Base-by-base conservation (phyloP, 2,797 vertebrate species). In the Pitangus sulphuratus region DNA sequence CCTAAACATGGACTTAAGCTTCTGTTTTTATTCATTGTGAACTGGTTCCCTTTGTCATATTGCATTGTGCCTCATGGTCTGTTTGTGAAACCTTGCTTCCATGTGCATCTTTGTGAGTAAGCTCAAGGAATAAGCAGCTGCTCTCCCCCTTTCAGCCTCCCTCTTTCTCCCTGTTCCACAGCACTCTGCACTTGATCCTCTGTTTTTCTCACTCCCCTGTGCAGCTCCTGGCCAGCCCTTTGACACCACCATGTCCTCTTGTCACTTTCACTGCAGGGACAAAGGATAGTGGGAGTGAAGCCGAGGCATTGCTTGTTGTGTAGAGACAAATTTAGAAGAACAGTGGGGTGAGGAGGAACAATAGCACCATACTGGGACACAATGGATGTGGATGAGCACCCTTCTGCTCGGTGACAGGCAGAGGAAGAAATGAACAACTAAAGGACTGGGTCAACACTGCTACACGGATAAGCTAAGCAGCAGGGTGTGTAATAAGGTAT, bases 271-370 rank as follows among this genome's bases (percentile, higher is more conserved):
- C 20, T 33, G 24, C 74, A 82, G 62, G 61, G 50, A 20, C n/a
- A 39, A 82, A 74, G 33, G 57, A 56, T 17, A 12, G 53, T 60
- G 40, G 50, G 58, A 82, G 54, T 31, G 37, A 84, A 65, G 21
- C 57, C 1, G 4, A 76, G 16, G 30, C 0, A 0, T 54, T 83
- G 76, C 45, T 64, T 50, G 6, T 20, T 71, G 26, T 31, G 10
- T 64, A n/a, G 13, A 48, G 40, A 48, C 0, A 0, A 37, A 65
- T 2, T 14, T 0, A 5, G 35, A 80, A 85, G n/a, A 65, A n/a
- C 35, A 65, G 39, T 1, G 3, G n/a, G 30, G 24, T 39, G n/a
- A 77, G 47, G 9, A 88, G 18, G 18, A 72, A 35, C 65, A 76
- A 17, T 11, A 61, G 65, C 24, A 17, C 25, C 35, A 6, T 44